Base-by-base conservation (phyloP, 2,888 invertebrate species). In the Aspidapion aeneum region DNA sequence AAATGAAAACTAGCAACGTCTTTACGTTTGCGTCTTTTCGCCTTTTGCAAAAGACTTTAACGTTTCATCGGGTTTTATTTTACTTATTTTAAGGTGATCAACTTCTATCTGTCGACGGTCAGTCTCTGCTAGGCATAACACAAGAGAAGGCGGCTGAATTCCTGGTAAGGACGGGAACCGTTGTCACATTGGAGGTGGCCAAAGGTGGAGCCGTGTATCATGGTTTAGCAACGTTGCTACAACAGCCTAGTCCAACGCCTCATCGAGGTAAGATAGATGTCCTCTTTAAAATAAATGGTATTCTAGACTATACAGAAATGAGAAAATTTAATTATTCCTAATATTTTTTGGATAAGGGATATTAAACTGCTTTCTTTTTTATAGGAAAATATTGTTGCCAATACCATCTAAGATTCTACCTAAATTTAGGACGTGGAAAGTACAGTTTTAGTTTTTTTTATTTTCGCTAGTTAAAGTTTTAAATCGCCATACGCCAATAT, bases 181-280 rank as follows among this genome's bases (percentile, higher is more conserved):
- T 94, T 2, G 98, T 99, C 21, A 92, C 93, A 5, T 81, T 99
- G 68, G 96, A 97, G 80, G 98, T 99, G 65, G 97, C 96, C 20
- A 98, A 98, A 80, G 96, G 98, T 79, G 98, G 97, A 58, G 99
- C 98, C 58, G 91, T 97, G 74, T 92, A 94, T 78, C 98, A 99
- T 81, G 98, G 98, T 21, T 83, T 99, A 61, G 96, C 96, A 17
- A 94, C 95, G 17, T 83, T 97, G 64, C 83, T 98, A 58, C 94
- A 93, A 72, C 96, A 96, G 78, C 96, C 96, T 12, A 93, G 93
- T 72, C 94, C 94, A 60, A 86, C 89, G 67, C 89, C 89, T 79
- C 86, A 87, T 74, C 84, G 90, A 85, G 90, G 90, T 90, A 82
- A 80, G 81, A 78, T 9, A 35, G 35, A 35, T 7, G 12, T 35